Base-by-base conservation (phyloP, 92 coral and sea anemone genomes). In the Meandrina meandrites region DNA sequence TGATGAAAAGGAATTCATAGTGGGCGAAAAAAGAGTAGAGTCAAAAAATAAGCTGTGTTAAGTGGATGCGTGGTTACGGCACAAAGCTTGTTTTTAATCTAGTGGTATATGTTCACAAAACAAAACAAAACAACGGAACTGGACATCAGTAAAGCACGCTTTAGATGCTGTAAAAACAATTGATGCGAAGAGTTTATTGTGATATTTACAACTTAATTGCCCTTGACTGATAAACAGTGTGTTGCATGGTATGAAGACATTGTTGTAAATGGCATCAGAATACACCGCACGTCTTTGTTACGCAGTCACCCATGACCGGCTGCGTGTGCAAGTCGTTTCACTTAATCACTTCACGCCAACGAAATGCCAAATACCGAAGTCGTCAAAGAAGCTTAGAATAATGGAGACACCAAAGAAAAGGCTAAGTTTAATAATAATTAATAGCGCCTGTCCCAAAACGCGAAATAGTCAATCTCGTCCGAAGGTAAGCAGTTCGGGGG, bases 171-270 rank as follows among this genome's bases (percentile, higher is more conserved):
- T n/a, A n/a, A n/a, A n/a, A n/a, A n/a, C n/a, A n/a, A n/a, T n/a
- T n/a, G n/a, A 77, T 48, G 42, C 11, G 13, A 73, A 51, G 40
- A 51, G 64, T 48, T 48, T n/a, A 77, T 50, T 77, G 24, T 28
- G 81, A 47, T 77, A 77, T 48, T 77, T 77, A 77, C 50, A 77
- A 10, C 64, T 22, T 48, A 19, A 57, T 57, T 57, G 45, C 3
- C 56, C 1, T 51, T 51, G 16, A 5, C 56, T 51, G 56, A 57
- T 21, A 40, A 57, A 57, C 2, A 24, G 6, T 5, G 56, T 51
- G 7, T 14, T 51, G 56, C 5, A 24, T 5, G 18, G 28, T n/a
- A n/a, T n/a, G 6, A 40, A 40, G 45, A 40, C 45, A 6, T 40
- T 40, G 45, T 2, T 40, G 45, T 40, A 40, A 40, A 40, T 40